These are phyloP conservation scores for Archips crataeganus DNA, from an alignment of 2,888 invertebrate genomes.

Conservation along the genomic window DNA sequence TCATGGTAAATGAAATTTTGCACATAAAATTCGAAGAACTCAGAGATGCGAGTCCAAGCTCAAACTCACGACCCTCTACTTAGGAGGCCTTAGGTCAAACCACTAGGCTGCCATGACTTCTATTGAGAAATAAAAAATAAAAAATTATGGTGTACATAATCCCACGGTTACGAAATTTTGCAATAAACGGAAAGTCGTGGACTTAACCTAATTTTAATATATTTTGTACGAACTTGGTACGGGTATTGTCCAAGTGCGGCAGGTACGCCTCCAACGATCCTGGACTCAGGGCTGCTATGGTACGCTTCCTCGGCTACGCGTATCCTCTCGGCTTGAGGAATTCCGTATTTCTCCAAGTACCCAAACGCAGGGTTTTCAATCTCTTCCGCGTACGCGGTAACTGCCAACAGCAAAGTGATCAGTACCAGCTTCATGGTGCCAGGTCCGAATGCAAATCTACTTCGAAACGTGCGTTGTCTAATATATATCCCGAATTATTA, in stretches of 20 bases:
- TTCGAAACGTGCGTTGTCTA: neutral
- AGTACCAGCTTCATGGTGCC: constrained; percentile 46
- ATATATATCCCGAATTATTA: constrained; percentile 2
- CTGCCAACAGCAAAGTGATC: constrained; percentile 47
- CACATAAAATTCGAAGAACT: too few relatives aligned
- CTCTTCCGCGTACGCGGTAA: constrained; percentile 48
- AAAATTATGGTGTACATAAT: too few relatives aligned
- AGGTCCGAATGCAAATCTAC: neutral
- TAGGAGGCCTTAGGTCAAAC: too few relatives aligned
- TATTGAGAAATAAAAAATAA: too few relatives aligned
- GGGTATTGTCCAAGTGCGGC: constrained; percentile 57
- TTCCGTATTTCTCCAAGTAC: constrained; percentile 59
- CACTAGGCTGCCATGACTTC: too few relatives aligned
- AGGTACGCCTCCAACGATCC: constrained; percentile 59
- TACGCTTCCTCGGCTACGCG: constrained; percentile 54
- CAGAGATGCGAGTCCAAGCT: too few relatives aligned
- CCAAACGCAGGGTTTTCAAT: constrained; percentile 52
- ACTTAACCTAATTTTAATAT: neutral
- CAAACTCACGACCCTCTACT: too few relatives aligned
- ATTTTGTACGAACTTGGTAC: constrained; percentile 51
- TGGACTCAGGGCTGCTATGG: constrained; percentile 42
- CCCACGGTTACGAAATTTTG: too few relatives aligned
- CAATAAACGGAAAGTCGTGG: too few relatives aligned
- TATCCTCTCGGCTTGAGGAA: constrained; percentile 60
- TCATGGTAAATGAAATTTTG: too few relatives aligned